A percentile compares a stretch with the other conserved stretches of the same genome.
These are phyloP conservation scores for Clarias platycephalus DNA, from an alignment of 2,797 vertebrate species.

Conservation along the genomic window DNA sequence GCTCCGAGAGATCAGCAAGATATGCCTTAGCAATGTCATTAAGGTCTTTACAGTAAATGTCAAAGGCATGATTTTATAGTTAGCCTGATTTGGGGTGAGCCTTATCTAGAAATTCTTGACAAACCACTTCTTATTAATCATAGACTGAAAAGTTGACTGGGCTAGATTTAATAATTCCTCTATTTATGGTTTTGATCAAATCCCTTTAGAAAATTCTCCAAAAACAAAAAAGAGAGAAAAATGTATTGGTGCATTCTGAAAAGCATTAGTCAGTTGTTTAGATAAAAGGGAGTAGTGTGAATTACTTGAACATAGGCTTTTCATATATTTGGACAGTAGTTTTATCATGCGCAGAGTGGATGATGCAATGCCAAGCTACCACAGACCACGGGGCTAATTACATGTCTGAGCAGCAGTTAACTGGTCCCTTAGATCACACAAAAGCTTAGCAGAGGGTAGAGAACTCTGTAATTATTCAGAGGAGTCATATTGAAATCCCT, in stretches of 20 bases:
- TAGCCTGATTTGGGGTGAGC: conserved; percentile 11
- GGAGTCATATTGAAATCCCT: conserved; percentile 37
- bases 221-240: conserved; percentile 17
- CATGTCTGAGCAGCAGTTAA: conserved; percentile 51
- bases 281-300: conserved; percentile 18
- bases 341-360: conserved; percentile 31
- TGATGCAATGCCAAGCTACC: conserved; percentile 36
- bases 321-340: conserved; percentile 26
- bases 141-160: conserved; percentile 36
- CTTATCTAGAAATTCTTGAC: conserved; percentile 21
- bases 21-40: conserved; percentile 20
- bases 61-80: conserved; percentile 20
- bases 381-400: conserved; percentile 50
- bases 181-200: conserved; percentile 40
- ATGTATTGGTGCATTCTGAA: conserved; percentile 9
- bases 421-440: conserved; percentile 45
- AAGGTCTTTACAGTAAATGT: conserved; percentile 32
- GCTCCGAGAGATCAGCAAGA: conserved; percentile 20
- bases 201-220: neutral
- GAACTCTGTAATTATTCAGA: conserved; percentile 51
- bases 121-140: conserved; percentile 48
- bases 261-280: conserved; percentile 28
- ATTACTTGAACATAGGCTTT: conserved; percentile 20
- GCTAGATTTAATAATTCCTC: conserved; percentile 25
- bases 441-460: conserved; percentile 32